A percentile compares a stretch with the other conserved stretches of the same genome.
phyloP scores from a whole-genome alignment of 1,140 invertebrate genomes.

The Pogonomyrmex barbatus region DNA sequence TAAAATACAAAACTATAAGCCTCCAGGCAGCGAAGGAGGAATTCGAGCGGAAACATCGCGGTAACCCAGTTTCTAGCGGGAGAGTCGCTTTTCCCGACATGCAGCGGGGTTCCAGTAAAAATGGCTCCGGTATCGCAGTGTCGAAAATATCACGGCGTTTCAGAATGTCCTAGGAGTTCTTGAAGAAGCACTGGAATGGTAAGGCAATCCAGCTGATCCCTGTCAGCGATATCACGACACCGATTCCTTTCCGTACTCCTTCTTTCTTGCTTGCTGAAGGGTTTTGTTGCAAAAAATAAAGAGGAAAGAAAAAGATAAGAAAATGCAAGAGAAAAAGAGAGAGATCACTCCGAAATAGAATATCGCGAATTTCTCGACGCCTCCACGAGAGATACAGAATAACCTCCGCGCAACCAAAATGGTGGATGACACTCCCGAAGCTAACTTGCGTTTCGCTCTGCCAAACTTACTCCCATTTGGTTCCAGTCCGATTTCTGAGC shows the following conservation, averaged over 20 bases:
- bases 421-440: slow-evolving; percentile 84
- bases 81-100: slow-evolving; percentile 33
- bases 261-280: neutral
- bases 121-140: slow-evolving; percentile 39
- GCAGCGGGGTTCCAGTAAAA: slow-evolving; percentile 41
- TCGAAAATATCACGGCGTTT: slow-evolving; percentile 5
- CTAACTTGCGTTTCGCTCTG: slow-evolving; percentile 66
- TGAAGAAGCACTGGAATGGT: neutral
- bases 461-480: slow-evolving; percentile 37
- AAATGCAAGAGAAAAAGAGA: slow-evolving; percentile 3
- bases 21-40: slow-evolving; percentile 35
- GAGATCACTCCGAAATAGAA: slow-evolving; percentile 7
- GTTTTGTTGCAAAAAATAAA: neutral
- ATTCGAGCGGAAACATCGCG: slow-evolving; percentile 59
- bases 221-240: neutral
- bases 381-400: slow-evolving; percentile 69
- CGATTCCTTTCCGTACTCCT: slow-evolving; percentile 25
- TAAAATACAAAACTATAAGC: neutral
- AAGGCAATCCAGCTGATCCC: slow-evolving; percentile 18
- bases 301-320: neutral
- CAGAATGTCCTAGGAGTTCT: neutral
- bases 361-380: neutral
- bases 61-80: slow-evolving; percentile 70
- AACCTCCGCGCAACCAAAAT: slow-evolving; percentile 84
- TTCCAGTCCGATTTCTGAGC: neutral